Evolutionary conservation across 1,140 invertebrate species (phyloP).

Genomic region (Macrotrachela quadricornifera): DNA sequence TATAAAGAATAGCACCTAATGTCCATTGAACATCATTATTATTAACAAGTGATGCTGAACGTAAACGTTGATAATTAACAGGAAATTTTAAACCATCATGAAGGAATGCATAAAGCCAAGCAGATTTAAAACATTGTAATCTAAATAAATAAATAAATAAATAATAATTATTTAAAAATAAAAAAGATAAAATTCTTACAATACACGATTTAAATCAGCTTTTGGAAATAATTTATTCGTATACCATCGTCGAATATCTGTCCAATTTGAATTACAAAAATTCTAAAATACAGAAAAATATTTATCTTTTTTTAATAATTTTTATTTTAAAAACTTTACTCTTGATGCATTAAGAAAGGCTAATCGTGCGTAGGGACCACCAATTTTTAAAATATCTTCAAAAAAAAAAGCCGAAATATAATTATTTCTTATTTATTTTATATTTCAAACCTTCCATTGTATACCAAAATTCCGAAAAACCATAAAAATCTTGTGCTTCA

Average conservation of each 20-base stretch:
- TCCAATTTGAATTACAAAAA: neutral
- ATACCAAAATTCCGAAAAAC: constrained; percentile 40
- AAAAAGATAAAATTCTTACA: too few relatives aligned
- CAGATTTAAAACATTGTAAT: constrained; percentile 37
- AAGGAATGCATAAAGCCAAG: constrained; percentile 34
- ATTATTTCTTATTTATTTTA: constrained; percentile 17
- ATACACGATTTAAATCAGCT: too few relatives aligned
- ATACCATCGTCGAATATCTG: neutral
- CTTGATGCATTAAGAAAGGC: too few relatives aligned
- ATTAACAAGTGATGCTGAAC: constrained; percentile 29
- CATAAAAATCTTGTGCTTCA: constrained; percentile 28
- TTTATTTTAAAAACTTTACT: too few relatives aligned
- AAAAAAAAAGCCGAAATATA: neutral
- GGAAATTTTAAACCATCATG: constrained; percentile 37
- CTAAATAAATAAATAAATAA: constrained; percentile 12
- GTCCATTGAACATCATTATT: constrained; percentile 39
- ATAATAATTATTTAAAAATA: too few relatives aligned
- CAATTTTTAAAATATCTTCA: neutral
- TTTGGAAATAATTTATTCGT: too few relatives aligned
- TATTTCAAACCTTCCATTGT: constrained; percentile 33
- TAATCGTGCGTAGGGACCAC: neutral
- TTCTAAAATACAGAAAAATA: neutral
- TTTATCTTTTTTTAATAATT: too few relatives aligned
- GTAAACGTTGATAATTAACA: constrained; percentile 24
- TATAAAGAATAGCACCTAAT: constrained; percentile 36